A percentile compares a stretch with the other conserved stretches of the same genome.
Evolutionary conservation across 1,140 invertebrate genomes (phyloP).

Genomic region (Eciton burchellii): DNA sequence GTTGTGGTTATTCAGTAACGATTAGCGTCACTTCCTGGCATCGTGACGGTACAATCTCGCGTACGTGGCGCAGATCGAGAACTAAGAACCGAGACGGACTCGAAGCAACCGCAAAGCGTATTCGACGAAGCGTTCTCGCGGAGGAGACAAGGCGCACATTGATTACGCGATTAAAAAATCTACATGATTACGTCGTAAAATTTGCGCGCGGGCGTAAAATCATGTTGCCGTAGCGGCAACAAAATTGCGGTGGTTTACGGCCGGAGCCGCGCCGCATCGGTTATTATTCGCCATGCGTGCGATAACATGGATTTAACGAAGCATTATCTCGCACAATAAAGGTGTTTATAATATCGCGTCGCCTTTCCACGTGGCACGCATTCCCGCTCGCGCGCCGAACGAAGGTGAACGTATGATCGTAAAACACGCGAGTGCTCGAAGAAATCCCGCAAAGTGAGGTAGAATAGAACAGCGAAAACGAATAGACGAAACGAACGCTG

Average conservation of each 20-base stretch:
- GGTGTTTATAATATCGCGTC: conserved; percentile 42
- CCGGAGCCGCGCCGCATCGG: neutral
- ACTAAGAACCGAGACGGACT: neutral
- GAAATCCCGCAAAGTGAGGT: neutral
- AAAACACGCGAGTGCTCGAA: conserved; percentile 4
- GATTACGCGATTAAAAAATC: conserved; percentile 12
- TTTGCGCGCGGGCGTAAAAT: conserved; percentile 5
- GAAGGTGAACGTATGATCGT: conserved; percentile 25
- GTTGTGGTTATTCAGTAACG: conserved; percentile 40
- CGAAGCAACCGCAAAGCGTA: neutral
- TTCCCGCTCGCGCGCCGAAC: conserved; percentile 11
- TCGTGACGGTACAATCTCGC: conserved; percentile 6
- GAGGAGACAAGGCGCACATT: neutral
- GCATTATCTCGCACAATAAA: conserved; percentile 52
- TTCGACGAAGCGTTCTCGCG: neutral
- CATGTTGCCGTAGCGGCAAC: neutral
- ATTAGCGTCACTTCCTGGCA: neutral
- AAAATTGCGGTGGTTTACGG: conserved; percentile 34
- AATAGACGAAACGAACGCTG: too few species aligned
- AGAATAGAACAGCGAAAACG: neutral
- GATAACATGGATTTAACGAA: conserved; percentile 51
- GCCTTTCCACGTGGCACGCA: neutral
- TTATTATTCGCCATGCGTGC: conserved; percentile 6
- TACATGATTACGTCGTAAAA: conserved; percentile 1
- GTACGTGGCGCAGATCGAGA: neutral